Evolutionary conservation across 2,113 vertebrate genomes (phyloP), one percentile per base, ranked within the genome.

Genomic region (Misgurnus mizolepis): DNA sequence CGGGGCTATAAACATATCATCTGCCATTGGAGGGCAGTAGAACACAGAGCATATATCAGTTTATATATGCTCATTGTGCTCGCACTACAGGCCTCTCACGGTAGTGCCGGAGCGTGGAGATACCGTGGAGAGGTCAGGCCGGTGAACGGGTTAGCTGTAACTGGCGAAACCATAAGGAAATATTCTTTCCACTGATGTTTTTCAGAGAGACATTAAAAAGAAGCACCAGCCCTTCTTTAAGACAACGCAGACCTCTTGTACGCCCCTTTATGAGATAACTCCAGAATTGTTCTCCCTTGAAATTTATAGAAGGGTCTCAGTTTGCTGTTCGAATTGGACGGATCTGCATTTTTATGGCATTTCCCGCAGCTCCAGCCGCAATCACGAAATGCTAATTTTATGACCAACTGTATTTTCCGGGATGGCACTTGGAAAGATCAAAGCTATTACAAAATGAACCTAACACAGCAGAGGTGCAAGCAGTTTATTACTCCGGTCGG

Each of bases 1-100:
- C 39, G 71, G 78, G 47, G 5, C 9, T 79, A 66, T 45, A 55
- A 80, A 47, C 82, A 77, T 17, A 74, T 74, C 78, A 82, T 82
- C 83, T 90, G 89, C 96, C 96, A 96, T 96, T 94, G 94, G 97
- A 97, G 97, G 98, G 98, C 97, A 98, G 96, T 98, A 98, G 95
- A 98, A 96, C 95, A 96, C 96, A 93, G 89, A 84, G 9, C 94
- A 98, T 96, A 92, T 94, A 94, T 96, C 95, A 96, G 41, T 6
- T 7, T 2, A 22, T 8, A 12, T 50, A 17, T 72, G 34, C 61
- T 49, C 22, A 62, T 41, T 56, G 50, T 58, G 69, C 17, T 58
- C 68, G 17, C 22, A 55, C 49, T 67, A 40, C 47, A 49, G 66
- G 65, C 50, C 4, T 56, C 11, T 65, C n/a, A 14, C 65, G 41